Conservation (phyloP, 2,113 vertebrate genomes). For the Choloepus hoffmanni region DNA sequence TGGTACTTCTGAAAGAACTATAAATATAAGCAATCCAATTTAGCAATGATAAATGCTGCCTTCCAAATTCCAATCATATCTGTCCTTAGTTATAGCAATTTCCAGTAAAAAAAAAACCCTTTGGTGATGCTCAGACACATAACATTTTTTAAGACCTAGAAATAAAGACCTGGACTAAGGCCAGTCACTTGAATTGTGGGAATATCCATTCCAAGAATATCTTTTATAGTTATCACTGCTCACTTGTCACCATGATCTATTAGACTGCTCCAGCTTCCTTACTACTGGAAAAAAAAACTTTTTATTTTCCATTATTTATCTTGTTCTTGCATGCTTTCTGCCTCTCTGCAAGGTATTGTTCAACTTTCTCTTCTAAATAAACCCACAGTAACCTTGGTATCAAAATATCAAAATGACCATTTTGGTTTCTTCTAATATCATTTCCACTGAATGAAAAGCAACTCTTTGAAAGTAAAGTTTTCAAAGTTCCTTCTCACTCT, state of each 20-base stretch:
- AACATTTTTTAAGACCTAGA: constrained; percentile 85
- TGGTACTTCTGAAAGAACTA: constrained; percentile 82
- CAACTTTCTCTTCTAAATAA: constrained; percentile 81
- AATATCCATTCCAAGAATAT: constrained; percentile 84
- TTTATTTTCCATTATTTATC: constrained; percentile 85
- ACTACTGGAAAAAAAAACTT: constrained; percentile 73
- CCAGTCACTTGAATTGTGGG: constrained; percentile 85
- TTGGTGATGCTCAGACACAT: constrained; percentile 80
- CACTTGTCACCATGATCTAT: constrained; percentile 83
- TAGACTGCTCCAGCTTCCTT: constrained; percentile 78
- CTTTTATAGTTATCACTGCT: constrained; percentile 84
- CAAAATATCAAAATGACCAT: constrained; percentile 75
- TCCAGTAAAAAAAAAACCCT: constrained; percentile 78
- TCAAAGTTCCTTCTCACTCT: constrained; percentile 51
- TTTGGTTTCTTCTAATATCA: constrained; percentile 49
- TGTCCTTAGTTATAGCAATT: constrained; percentile 85
- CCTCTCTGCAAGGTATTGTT: constrained; percentile 71
- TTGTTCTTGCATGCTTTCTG: constrained; percentile 76
- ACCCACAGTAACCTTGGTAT: constrained; percentile 69
- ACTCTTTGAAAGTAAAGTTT: constrained; percentile 70
- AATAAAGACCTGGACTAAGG: constrained; percentile 86
- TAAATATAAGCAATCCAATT: constrained; percentile 86
- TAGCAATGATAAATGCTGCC: constrained; percentile 82
- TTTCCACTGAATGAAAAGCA: constrained; percentile 55
- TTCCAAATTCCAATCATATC: constrained; percentile 86